Base-by-base conservation (phyloP, 1,140 invertebrate genomes). In the Lordiphosa stackelbergi region DNA sequence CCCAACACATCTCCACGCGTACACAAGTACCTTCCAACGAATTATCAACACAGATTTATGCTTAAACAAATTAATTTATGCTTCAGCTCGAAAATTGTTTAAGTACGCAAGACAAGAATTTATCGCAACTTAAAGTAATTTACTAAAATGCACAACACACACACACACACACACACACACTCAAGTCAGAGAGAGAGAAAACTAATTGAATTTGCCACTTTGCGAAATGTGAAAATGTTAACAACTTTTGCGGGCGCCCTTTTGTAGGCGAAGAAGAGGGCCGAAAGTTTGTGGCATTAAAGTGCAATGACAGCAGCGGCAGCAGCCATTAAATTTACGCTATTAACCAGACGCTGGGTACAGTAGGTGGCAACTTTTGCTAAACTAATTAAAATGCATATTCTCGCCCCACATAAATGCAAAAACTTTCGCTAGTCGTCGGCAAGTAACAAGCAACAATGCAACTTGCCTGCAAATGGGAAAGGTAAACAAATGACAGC, bases 351-450 rank as follows among this genome's bases (percentile, higher is more conserved):
- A 71, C 66, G 66, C 57, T 53, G 53, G 45, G 58, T 75, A 45
- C 38, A 49, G 22, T 58, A 19, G 59, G 65, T 61, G 52, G 41
- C 75, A 79, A 79, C 75, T 79, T 31, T 75, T 70, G 63, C 75
- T 79, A 79, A 79, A 79, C 75, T 79, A 79, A 79, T 79, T 79
- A 79, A 79, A 79, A 79, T 81, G 77, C 75, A 79, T 79, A 79
- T 79, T 79, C 74, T 79, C 58, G 48, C 31, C 59, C 72, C 62
- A 72, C 75, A 83, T 75, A 79, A 79, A 83, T 81, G 75, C 55
- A 53, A 83, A 79, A 79, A 81, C 71, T 79, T 83, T 79, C 63
- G 71, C 62, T 56, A 57, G 60, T 65, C 53, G n/a, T 64, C 53
- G 68, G 41, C 61, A 48, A 65, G 70, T 73, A 62, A 73, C 66